These are phyloP conservation scores for Castor canadensis DNA, from an alignment of 2,113 vertebrate genomes.

Conservation along the genomic window DNA sequence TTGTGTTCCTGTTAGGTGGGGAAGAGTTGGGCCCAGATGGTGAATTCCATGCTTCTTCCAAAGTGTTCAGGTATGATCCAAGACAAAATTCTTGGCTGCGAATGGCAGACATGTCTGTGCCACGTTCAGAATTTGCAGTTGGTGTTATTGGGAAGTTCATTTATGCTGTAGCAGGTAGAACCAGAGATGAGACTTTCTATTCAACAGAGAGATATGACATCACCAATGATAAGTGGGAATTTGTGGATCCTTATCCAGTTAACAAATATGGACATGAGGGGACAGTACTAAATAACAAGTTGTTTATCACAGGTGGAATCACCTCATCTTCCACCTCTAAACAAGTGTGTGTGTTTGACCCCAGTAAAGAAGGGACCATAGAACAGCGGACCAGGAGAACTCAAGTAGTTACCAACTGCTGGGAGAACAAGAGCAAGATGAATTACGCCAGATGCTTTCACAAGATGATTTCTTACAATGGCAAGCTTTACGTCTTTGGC, in stretches of 20 bases:
- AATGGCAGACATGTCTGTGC: constrained; percentile 99
- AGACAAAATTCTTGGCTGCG: constrained; percentile 98
- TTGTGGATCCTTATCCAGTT: constrained; percentile 98
- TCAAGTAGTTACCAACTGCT: constrained; percentile 94
- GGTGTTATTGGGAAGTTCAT: constrained; percentile 98
- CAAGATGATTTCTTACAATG: constrained; percentile 99
- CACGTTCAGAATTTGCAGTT: constrained; percentile 97
- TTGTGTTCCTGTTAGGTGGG: constrained; percentile 96
- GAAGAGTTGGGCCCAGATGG: constrained; percentile 98
- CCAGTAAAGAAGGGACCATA: constrained; percentile 93
- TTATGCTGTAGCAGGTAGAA: constrained; percentile 97
- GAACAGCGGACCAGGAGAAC: constrained; percentile 92
- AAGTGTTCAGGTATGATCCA: constrained; percentile 98
- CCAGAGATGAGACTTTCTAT: constrained; percentile 98
- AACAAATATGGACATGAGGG: constrained; percentile 99
- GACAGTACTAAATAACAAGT: constrained; percentile 94
- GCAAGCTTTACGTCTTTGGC: constrained; percentile 98
- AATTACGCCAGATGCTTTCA: constrained; percentile 99
- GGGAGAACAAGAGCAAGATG: constrained; percentile 99
- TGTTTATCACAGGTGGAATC: constrained; percentile 98
- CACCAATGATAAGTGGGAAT: constrained; percentile 98
- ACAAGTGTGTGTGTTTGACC: constrained; percentile 98
- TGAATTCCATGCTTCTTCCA: constrained; percentile 98
- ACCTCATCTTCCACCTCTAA: constrained; percentile 99
- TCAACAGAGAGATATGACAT: constrained; percentile 98